phyloP scores from a whole-genome alignment of 2,113 vertebrate species.

The Indicator maculatus region DNA sequence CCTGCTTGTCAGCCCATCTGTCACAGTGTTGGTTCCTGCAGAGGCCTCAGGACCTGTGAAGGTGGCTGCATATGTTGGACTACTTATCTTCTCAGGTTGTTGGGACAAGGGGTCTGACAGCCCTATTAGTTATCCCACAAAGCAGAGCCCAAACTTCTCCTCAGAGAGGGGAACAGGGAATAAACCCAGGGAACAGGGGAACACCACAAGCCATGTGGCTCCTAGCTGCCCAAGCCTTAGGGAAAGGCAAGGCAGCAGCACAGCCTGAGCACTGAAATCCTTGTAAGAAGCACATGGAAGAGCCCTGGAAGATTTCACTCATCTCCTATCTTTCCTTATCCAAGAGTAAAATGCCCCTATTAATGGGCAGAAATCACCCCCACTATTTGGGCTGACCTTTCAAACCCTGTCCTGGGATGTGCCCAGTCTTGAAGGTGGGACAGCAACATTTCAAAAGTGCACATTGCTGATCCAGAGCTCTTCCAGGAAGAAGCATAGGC shows the following conservation, averaged over 20 bases:
- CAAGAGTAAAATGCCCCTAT: neutral
- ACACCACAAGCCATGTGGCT: neutral
- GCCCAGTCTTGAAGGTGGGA: neutral
- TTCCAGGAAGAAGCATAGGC: neutral
- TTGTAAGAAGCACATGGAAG: neutral
- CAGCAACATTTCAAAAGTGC: neutral
- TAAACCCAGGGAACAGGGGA: neutral
- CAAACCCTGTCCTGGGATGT: neutral
- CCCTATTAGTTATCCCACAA: conserved; percentile 69
- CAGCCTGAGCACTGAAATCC: neutral
- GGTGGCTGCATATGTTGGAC: conserved; percentile 51
- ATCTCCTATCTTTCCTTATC: neutral
- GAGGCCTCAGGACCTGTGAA: conserved; percentile 43
- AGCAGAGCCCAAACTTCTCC: conserved; percentile 29
- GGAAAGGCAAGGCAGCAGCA: neutral
- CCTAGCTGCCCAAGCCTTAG: neutral
- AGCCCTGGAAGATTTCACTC: neutral
- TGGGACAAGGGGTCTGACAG: conserved; percentile 65
- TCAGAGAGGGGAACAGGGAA: neutral
- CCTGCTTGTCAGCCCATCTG: conserved; percentile 59
- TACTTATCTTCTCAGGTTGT: conserved; percentile 73
- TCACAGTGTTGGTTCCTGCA: conserved; percentile 65
- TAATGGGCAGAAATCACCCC: neutral
- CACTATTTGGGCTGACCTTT: neutral
- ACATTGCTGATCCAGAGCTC: neutral